Evolutionary conservation across 2,113 vertebrate species (phyloP).

Genomic region (Mesoclemmys tuberculata): DNA sequence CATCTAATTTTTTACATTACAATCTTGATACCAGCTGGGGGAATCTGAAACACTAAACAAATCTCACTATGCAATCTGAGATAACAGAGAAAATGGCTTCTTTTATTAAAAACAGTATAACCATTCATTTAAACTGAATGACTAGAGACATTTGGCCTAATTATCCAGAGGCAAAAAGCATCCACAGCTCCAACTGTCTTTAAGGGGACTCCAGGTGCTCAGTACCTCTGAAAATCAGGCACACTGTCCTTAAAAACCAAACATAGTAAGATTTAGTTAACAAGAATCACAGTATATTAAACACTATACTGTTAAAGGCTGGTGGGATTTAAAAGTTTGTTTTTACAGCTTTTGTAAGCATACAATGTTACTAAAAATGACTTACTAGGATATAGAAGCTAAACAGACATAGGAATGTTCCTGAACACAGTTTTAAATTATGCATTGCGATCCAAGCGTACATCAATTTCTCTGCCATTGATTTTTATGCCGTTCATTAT

Average conservation of each 20-base stretch:
- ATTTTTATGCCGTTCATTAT: slow-evolving; percentile 99
- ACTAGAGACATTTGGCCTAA: slow-evolving; percentile 87
- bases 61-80: slow-evolving; percentile 75
- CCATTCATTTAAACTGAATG: slow-evolving; percentile 93
- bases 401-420: slow-evolving; percentile 86
- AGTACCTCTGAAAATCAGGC: slow-evolving; percentile 73
- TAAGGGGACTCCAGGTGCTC: slow-evolving; percentile 48
- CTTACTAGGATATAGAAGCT: slow-evolving; percentile 93
- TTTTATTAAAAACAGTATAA: slow-evolving; percentile 95
- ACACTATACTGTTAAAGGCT: slow-evolving; percentile 86
- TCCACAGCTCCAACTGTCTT: slow-evolving; percentile 19
- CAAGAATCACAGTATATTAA: slow-evolving; percentile 86
- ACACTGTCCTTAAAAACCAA: slow-evolving; percentile 91
- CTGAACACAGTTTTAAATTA: slow-evolving; percentile 82
- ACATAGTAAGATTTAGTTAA: slow-evolving; percentile 82
- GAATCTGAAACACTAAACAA: slow-evolving; percentile 74
- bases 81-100: slow-evolving; percentile 84
- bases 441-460: slow-evolving; percentile 95
- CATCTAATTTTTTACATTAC: slow-evolving; percentile 67
- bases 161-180: slow-evolving; percentile 72
- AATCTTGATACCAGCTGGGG: slow-evolving; percentile 55
- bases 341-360: slow-evolving; percentile 82
- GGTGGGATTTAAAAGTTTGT: slow-evolving; percentile 84
- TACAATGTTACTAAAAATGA: slow-evolving; percentile 86
- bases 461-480: slow-evolving; percentile 97